phyloP scores from a whole-genome alignment of 2,888 invertebrate genomes.

The Cheilosia pagana region DNA sequence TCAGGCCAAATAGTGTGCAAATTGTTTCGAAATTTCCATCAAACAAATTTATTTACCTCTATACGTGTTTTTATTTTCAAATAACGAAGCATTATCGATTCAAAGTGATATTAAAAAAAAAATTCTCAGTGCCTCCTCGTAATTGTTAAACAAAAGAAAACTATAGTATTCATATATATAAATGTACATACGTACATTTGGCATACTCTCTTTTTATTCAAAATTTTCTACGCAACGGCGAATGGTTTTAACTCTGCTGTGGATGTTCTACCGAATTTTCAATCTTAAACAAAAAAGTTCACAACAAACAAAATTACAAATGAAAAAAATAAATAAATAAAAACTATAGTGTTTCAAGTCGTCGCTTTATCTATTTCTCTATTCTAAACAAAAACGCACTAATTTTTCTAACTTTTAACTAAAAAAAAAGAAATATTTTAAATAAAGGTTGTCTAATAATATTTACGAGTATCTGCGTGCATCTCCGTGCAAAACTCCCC shows the following conservation, averaged over 20 bases:
- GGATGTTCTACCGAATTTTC: conserved; percentile 44
- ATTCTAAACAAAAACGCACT: conserved; percentile 26
- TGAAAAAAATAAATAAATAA: conserved; percentile 2
- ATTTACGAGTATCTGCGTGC: not conserved
- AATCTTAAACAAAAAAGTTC: conserved; percentile 11
- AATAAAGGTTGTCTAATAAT: conserved; percentile 32
- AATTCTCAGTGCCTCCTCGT: conserved; percentile 64
- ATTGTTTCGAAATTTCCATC: conserved; percentile 30
- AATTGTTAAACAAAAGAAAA: conserved; percentile 21
- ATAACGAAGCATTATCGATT: conserved; percentile 58
- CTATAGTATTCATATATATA: conserved; percentile 30
- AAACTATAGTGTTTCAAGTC: conserved; percentile 68
- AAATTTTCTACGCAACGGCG: conserved; percentile 33
- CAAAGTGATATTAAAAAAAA: conserved; percentile 66
- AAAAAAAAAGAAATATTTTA: conserved; percentile 27
- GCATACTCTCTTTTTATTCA: conserved; percentile 16
- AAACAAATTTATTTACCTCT: conserved; percentile 7
- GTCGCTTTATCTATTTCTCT: conserved; percentile 67
- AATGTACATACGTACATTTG: conserved; percentile 27
- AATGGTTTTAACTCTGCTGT: conserved; percentile 32
- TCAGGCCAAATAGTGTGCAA: conserved; percentile 53
- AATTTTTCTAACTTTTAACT: conserved; percentile 38
- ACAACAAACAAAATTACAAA: conserved; percentile 24
- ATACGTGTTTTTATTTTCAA: conserved; percentile 27
- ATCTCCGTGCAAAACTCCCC: conserved; percentile 17